Conservation (phyloP, 1,140 invertebrate genomes). For the Ericerus pela region DNA sequence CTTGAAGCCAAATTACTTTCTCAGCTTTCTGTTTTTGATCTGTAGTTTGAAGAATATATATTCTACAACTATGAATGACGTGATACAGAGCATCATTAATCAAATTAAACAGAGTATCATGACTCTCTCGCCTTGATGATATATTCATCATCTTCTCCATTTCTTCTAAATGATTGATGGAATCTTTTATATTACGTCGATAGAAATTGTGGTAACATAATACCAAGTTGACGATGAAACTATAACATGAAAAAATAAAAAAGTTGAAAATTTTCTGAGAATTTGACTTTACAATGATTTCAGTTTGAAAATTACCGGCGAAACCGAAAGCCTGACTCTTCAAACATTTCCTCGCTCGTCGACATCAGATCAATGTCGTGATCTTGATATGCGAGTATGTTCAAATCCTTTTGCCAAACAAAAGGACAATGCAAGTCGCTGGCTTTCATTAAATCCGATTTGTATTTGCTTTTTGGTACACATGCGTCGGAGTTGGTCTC, state of each 20-base stretch:
- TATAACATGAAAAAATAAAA: not conserved
- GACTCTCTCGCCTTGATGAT: not conserved
- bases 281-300: not conserved
- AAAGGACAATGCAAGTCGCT: not conserved
- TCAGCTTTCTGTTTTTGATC: not conserved
- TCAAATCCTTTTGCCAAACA: not conserved
- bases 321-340: not conserved
- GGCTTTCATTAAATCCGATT: no score
- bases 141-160: not conserved
- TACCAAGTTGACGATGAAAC: not conserved
- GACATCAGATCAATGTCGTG: not conserved
- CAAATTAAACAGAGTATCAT: not conserved
- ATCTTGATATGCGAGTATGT: not conserved
- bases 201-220: not conserved
- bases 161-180: not conserved
- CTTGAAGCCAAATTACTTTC: not conserved
- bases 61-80: not conserved
- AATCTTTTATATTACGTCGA: not conserved
- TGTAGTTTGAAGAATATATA: not conserved
- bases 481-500: no score
- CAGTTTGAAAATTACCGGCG: not conserved
- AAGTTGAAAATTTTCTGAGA: not conserved
- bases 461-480: no score
- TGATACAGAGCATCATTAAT: conserved; percentile 2
- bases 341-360: not conserved